phyloP scores from a whole-genome alignment of 1,140 invertebrate genomes.

The Hypothenemus hampei region DNA sequence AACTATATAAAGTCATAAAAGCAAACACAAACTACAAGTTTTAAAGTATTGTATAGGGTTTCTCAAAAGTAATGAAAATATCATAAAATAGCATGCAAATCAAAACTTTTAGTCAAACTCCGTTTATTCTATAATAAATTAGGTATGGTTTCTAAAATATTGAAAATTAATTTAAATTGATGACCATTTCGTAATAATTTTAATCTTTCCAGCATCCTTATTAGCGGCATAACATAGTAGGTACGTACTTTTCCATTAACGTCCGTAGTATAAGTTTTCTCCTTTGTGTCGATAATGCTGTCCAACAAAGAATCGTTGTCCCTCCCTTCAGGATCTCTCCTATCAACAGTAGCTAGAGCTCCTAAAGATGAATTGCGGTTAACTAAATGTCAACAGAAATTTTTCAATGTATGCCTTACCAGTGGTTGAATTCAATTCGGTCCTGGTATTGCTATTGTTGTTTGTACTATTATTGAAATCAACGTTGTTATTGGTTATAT shows the following conservation, averaged over 20 bases:
- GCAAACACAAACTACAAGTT: too few species aligned
- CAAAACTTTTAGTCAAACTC: too few species aligned
- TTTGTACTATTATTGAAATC: slow-evolving; percentile 17
- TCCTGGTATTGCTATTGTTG: slow-evolving; percentile 37
- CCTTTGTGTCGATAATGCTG: slow-evolving; percentile 75
- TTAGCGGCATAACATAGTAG: background rate
- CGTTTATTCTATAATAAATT: too few species aligned
- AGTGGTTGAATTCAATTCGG: slow-evolving; percentile 40
- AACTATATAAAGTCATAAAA: too few species aligned
- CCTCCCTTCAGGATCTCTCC: slow-evolving; percentile 71
- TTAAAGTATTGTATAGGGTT: too few species aligned
- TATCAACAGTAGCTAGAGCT: slow-evolving; percentile 38
- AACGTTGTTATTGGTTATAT: slow-evolving; percentile 28
- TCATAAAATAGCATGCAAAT: too few species aligned
- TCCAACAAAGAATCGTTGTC: slow-evolving; percentile 58
- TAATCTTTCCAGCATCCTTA: too few species aligned
- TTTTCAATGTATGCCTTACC: slow-evolving; percentile 18
- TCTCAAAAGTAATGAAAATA: too few species aligned
- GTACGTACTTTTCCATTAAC: slow-evolving; percentile 65
- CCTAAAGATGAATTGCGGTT: slow-evolving; percentile 13
- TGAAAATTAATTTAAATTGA: too few species aligned
- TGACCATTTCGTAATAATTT: too few species aligned
- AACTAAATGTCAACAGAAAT: too few species aligned
- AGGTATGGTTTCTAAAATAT: too few species aligned
- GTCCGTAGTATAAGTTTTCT: slow-evolving; percentile 69